Evolutionary conservation across 2,888 invertebrate species (phyloP).

Genomic region (Lapara coniferarum): DNA sequence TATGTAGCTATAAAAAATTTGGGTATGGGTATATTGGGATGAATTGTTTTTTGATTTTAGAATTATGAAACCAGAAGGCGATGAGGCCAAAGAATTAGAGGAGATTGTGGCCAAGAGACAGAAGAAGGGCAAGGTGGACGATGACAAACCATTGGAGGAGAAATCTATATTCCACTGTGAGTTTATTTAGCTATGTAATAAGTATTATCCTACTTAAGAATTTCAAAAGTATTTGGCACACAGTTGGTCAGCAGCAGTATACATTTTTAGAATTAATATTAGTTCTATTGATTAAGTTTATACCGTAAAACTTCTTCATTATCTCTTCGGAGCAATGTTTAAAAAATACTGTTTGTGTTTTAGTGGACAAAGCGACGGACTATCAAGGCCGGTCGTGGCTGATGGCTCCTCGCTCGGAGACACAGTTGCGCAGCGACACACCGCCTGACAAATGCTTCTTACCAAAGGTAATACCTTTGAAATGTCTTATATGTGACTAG

Average conservation of each 20-base stretch:
- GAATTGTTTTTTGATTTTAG: conserved; percentile 55
- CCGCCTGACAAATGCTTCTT: conserved; percentile 98
- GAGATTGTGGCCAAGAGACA: conserved; percentile 96
- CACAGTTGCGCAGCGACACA: conserved; percentile 83
- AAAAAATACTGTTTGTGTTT: conserved; percentile 36
- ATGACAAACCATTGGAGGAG: conserved; percentile 97
- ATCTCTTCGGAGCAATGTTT: not conserved
- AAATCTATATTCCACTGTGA: conserved; percentile 96
- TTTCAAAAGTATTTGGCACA: too few relatives aligned
- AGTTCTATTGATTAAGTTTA: too few relatives aligned
- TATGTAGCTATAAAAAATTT: not conserved
- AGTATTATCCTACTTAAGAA: too few relatives aligned
- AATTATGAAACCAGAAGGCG: conserved; percentile 94
- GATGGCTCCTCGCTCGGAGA: conserved; percentile 92
- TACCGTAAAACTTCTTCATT: not conserved
- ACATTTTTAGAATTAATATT: not conserved
- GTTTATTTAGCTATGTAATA: conserved; percentile 46
- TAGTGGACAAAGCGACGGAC: conserved; percentile 96
- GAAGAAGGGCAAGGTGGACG: conserved; percentile 93
- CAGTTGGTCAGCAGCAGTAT: too few relatives aligned
- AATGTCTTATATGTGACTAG: not conserved
- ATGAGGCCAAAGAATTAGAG: conserved; percentile 96
- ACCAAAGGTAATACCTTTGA: conserved; percentile 86
- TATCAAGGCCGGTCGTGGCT: conserved; percentile 98
- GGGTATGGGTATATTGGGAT: not conserved